Evolutionary conservation across 1,140 invertebrate species (phyloP), one percentile per base, ranked within the genome.

Genomic region (Conus betulinus): DNA sequence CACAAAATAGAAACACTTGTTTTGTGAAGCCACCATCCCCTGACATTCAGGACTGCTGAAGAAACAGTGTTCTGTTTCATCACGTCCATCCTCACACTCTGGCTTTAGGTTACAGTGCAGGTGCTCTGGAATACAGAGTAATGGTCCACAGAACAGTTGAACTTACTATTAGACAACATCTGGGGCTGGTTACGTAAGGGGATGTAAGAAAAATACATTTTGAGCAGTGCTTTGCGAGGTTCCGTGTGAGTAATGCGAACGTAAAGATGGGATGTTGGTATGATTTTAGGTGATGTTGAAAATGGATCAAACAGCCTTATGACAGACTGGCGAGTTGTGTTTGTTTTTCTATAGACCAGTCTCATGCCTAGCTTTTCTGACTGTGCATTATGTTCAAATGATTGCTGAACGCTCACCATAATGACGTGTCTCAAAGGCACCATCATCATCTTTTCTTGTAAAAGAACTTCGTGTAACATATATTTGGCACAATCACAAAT

Each of bases 61-160:
- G 84, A 60, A 60, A 85, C 84, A 85, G 84, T 85, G 84, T 20
- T 53, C n/a, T 51, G 52, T 57, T 71, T 85, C 84, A 27, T 85
- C 84, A 5, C 39, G 57, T 71, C 55, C 84, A 39, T 55, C 84
- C 6, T 85, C 0, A 52, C 84, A 85, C 84, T 85, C 84, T 67
- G 60, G 57, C 63, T 85, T 55, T 27, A 71, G 84, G 84, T 85
- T 85, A 52, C 84, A 85, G 39, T 85, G 52, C n/a, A 85, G 63
- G 25, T 85, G 84, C 6, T 39, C 4, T 71, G 52, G 25, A 85
- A 85, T 20, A 7, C 25, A 67, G 57, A 23, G 25, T 85, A 85
- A 15, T 85, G 57, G 1, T 53, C 11, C 27, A 85, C 84, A 13
- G 84, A 85, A 23, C 84, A 85, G 39, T 85, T 57, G 27, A 63